phyloP scores from a whole-genome alignment of 2,888 invertebrate genomes.

The Galerucella pusilla region DNA sequence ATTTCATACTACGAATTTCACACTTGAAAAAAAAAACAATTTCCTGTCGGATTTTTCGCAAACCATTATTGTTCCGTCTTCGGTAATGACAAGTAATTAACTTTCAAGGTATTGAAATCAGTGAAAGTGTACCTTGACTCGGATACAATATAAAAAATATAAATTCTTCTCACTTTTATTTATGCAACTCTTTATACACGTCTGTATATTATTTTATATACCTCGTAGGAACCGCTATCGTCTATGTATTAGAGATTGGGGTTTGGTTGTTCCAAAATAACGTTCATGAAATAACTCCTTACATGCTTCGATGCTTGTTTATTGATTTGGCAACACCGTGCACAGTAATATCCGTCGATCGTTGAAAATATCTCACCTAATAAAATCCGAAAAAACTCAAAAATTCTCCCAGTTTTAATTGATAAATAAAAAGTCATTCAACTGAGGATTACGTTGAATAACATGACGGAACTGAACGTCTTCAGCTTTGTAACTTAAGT shows the following conservation, averaged over 20 bases:
- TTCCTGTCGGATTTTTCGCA: conserved; percentile 33
- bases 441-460: neutral
- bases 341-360: conserved; percentile 4
- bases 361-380: conserved; percentile 11
- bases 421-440: neutral
- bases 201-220: neutral
- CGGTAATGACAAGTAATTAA: conserved; percentile 35
- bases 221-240: neutral
- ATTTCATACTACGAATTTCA: conserved; percentile 26
- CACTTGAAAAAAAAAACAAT: conserved; percentile 13
- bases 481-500: neutral
- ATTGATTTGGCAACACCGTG: conserved; percentile 20
- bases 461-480: neutral
- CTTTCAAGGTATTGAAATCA: conserved; percentile 35
- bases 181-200: neutral
- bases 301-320: neutral
- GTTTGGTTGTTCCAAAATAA: conserved; percentile 3
- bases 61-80: conserved; percentile 29
- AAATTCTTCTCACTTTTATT: neutral
- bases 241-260: no score
- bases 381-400: neutral
- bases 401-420: neutral
- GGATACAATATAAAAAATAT: neutral
- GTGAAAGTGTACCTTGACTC: conserved; percentile 36
- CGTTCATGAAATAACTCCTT: neutral